Evolutionary conservation across 2,113 vertebrate genomes (phyloP), one percentile per base, ranked within the genome.

Genomic region (Vombatus ursinus): DNA sequence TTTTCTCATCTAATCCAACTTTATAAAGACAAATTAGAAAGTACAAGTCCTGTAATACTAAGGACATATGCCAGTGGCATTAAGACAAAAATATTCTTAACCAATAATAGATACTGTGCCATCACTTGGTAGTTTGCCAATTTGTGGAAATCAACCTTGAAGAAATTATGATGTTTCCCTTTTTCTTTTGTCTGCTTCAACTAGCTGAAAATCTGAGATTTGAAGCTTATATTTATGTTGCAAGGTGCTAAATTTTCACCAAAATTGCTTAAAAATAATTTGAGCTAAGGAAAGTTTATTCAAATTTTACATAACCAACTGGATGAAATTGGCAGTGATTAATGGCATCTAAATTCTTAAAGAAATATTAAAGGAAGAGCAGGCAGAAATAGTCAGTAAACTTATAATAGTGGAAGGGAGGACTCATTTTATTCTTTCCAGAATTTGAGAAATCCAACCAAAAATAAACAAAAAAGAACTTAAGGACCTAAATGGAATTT

Each of bases 241-340:
- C 93, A 92, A 97, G 57, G 91, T 57, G 5, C 49, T 97, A 90
- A 96, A 94, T 93, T 96, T 94, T 53, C 92, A 92, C 95, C 90
- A 95, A 97, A 96, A 93, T 54, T 52, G 24, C 57, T 95, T 90
- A 31, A 51, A 96, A 96, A 92, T 84, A 0, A 0, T 77, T 91
- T 96, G 97, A 84, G 96, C 97, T 96, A 94, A 98, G 93, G 44
- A 97, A 98, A 97, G 92, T 68, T 0, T 31, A 52, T 97, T 96
- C 51, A 8, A 96, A 94, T 61, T 97, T 94, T 94, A 53, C 24
- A 92, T n/a, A n/a, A n/a, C n/a, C 23, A 92, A 47, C 7, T 90
- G 50, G 96, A 12, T 95, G 50, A 68, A 96, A 14, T 3, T 96
- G 96, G 52, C 68, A 89, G 49, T 49, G 50, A 92, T 90, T 95